These are phyloP conservation scores for Drosophila vallismaia DNA, from an alignment of 2,888 invertebrate genomes.

Conservation along the genomic window DNA sequence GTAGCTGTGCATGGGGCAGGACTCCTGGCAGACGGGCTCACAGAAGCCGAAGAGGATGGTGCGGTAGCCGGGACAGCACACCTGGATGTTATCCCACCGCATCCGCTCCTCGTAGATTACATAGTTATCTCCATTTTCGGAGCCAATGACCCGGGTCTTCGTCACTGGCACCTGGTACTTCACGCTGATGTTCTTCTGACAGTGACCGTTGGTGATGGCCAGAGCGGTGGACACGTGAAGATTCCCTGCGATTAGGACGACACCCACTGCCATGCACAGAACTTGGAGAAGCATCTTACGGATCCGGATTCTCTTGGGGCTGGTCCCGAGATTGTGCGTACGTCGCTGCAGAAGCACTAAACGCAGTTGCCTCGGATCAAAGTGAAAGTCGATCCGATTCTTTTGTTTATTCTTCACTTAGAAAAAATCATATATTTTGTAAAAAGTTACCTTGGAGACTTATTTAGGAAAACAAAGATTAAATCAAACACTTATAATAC, in stretches of 20 bases:
- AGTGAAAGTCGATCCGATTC: conserved; percentile 49
- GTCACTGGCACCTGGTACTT: conserved; percentile 80
- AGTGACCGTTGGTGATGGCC: conserved; percentile 76
- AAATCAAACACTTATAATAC: neutral
- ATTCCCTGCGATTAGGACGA: neutral
- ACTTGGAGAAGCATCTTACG: conserved; percentile 47
- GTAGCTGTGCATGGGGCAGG: conserved; percentile 78
- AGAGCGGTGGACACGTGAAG: conserved; percentile 31
- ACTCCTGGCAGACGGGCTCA: conserved; percentile 80
- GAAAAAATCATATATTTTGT: conserved; percentile 2
- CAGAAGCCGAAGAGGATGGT: conserved; percentile 81
- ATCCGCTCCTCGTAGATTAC: conserved; percentile 76
- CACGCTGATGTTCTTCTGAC: conserved; percentile 78
- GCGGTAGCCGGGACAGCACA: conserved; percentile 79
- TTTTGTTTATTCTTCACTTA: conserved; percentile 33
- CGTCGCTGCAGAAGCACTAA: conserved; percentile 47
- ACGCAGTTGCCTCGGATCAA: conserved; percentile 48
- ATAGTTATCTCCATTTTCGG: conserved; percentile 53
- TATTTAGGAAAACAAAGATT: neutral
- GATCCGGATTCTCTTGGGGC: conserved; percentile 5
- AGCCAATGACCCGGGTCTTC: conserved; percentile 33
- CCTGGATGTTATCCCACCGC: conserved; percentile 72
- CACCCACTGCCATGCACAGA: conserved; percentile 13
- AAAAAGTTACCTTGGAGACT: neutral
- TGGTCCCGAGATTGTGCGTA: conserved; percentile 36